phyloP scores from a whole-genome alignment of 1,140 invertebrate genomes.

The Drosophila paulistorum region DNA sequence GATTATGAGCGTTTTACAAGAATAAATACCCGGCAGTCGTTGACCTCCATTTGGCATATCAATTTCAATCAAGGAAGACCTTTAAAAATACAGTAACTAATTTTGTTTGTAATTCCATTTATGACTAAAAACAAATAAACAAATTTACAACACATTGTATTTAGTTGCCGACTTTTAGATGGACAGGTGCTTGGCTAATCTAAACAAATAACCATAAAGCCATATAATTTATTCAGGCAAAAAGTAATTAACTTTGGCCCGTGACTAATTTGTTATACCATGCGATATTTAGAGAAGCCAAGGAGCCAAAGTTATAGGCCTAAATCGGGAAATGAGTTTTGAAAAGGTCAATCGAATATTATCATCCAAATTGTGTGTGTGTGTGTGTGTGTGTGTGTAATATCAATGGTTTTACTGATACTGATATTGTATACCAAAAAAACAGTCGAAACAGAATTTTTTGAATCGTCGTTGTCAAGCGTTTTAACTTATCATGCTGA shows the following conservation, averaged over 20 bases:
- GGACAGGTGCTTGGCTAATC: constrained; percentile 40
- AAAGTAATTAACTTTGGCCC: constrained; percentile 29
- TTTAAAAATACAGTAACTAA: neutral
- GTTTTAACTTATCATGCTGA: constrained; percentile 56
- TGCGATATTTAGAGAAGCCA: neutral
- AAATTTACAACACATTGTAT: neutral
- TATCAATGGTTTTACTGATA: neutral
- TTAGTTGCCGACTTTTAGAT: constrained; percentile 33
- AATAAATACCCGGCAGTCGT: constrained; percentile 28
- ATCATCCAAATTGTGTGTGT: neutral
- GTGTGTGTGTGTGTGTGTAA: neutral
- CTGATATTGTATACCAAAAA: neutral
- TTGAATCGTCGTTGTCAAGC: constrained; percentile 9
- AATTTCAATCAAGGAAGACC: neutral
- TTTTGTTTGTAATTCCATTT: neutral
- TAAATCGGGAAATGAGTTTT: constrained; percentile 14
- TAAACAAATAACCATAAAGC: constrained; percentile 54
- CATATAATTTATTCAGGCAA: constrained; percentile 50
- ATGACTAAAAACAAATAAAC: constrained; percentile 44
- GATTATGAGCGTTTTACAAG: constrained; percentile 45
- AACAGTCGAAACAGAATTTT: constrained; percentile 14
- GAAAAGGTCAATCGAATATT: constrained; percentile 32
- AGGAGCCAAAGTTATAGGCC: too few relatives aligned
- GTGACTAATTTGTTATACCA: constrained; percentile 12
- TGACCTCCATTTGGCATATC: constrained; percentile 30